Conservation (phyloP, 2,888 invertebrate species). For the Ornithoptera alexandrae region DNA sequence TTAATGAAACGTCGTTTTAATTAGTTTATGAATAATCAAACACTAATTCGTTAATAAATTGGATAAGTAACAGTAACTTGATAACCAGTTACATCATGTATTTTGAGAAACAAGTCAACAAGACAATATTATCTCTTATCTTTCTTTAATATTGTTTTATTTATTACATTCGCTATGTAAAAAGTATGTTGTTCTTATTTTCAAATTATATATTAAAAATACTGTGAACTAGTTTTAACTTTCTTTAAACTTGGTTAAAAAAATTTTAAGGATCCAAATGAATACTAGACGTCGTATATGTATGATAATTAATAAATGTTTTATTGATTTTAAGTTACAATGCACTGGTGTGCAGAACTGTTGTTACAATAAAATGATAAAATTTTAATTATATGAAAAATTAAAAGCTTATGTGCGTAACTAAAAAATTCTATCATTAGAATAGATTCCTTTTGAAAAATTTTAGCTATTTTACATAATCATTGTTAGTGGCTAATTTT, state of each 20-base stretch:
- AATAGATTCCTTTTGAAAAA: not conserved
- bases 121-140: constrained; percentile 20
- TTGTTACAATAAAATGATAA: not conserved
- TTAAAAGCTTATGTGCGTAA: not conserved
- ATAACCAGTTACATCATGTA: constrained; percentile 66
- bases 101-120: constrained; percentile 36
- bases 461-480: constrained; percentile 22
- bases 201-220: too few relatives aligned
- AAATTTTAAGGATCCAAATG: too few relatives aligned
- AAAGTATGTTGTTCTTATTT: not conserved
- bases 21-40: constrained; percentile 37
- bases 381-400: not conserved
- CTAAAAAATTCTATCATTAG: not conserved
- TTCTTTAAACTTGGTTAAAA: too few relatives aligned
- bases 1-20: constrained; percentile 59
- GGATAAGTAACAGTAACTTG: constrained; percentile 59
- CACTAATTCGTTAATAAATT: constrained; percentile 53
- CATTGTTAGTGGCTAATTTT: constrained; percentile 36
- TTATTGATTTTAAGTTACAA: too few relatives aligned
- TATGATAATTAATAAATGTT: too few relatives aligned
- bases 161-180: not conserved
- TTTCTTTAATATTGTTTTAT: constrained; percentile 4
- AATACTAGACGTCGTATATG: too few relatives aligned
- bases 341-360: too few relatives aligned
- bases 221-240: too few relatives aligned